These are phyloP conservation scores for Troides helena DNA, from an alignment of 2,888 invertebrate species.

Conservation along the genomic window DNA sequence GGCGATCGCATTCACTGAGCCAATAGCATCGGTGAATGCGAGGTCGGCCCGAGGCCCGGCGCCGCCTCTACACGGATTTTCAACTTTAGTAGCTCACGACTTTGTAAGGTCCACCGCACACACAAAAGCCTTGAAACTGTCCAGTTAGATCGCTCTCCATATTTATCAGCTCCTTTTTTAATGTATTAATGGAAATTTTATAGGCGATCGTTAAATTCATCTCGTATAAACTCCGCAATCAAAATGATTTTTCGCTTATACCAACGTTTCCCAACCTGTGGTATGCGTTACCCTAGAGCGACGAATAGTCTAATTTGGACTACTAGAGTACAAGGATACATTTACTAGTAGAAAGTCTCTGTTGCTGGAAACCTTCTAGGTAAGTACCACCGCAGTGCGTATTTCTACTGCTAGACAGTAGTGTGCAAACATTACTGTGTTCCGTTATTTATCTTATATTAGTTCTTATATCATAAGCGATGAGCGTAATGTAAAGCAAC, in stretches of 20 bases:
- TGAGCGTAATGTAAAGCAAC: too few species aligned
- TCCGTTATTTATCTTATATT: too few species aligned
- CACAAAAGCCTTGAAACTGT: conserved; percentile 30
- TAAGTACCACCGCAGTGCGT: too few species aligned
- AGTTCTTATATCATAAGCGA: too few species aligned
- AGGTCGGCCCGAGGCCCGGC: conserved; percentile 64
- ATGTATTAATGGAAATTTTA: conserved; percentile 14
- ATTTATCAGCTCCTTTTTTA: conserved; percentile 25
- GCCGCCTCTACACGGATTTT: conserved; percentile 33
- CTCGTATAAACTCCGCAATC: neutral
- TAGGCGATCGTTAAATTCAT: conserved; percentile 14
- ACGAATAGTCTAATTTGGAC: too few species aligned
- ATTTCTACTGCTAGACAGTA: too few species aligned
- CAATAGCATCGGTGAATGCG: conserved; percentile 73
- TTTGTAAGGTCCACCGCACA: conserved; percentile 32
- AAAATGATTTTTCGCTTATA: neutral
- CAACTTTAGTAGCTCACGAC: conserved; percentile 32
- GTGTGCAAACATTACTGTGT: too few species aligned
- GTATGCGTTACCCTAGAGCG: too few species aligned
- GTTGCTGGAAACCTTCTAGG: too few species aligned
- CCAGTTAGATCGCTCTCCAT: conserved; percentile 24
- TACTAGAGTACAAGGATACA: too few species aligned
- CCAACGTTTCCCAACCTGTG: too few species aligned
- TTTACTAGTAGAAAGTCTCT: too few species aligned
- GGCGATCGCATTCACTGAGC: conserved; percentile 64